Evolutionary conservation across 2,797 vertebrate genomes (phyloP).

Genomic region (Argyrosomus regius): DNA sequence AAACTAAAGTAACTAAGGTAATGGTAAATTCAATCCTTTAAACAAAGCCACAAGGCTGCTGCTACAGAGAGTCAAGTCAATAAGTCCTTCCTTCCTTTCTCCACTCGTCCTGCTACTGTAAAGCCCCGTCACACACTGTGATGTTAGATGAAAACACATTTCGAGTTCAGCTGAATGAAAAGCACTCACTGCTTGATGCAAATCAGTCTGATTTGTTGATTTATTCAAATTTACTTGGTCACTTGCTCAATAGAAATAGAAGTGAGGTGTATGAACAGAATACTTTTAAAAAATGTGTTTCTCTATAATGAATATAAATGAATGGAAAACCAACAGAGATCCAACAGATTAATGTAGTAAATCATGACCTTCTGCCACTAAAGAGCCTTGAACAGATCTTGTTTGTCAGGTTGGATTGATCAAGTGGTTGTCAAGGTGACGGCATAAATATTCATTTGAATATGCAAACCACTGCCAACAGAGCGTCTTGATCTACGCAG

Average conservation of each 20-base stretch:
- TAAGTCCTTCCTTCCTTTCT: conserved; percentile 10
- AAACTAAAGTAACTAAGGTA: background rate
- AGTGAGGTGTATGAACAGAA: background rate
- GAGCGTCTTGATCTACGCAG: background rate
- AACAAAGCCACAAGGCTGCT: conserved; percentile 12
- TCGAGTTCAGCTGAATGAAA: background rate
- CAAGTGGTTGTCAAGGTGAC: background rate
- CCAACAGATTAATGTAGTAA: background rate
- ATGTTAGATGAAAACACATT: conserved; percentile 1
- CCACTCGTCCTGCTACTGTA: background rate
- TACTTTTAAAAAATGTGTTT: background rate
- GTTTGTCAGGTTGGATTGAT: background rate
- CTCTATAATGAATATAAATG: background rate
- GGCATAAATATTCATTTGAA: background rate
- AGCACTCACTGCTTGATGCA: background rate
- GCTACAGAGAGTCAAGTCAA: conserved; percentile 29
- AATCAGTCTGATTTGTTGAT: background rate
- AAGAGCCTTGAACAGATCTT: background rate
- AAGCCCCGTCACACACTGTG: background rate
- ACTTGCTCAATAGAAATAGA: background rate
- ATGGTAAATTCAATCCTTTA: conserved; percentile 3
- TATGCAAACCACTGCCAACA: background rate
- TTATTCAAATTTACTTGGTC: background rate
- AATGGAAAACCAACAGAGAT: no score
- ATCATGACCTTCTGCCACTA: background rate